Conservation (phyloP, 92 coral and sea anemone genomes). For the Parazoanthus darwini region DNA sequence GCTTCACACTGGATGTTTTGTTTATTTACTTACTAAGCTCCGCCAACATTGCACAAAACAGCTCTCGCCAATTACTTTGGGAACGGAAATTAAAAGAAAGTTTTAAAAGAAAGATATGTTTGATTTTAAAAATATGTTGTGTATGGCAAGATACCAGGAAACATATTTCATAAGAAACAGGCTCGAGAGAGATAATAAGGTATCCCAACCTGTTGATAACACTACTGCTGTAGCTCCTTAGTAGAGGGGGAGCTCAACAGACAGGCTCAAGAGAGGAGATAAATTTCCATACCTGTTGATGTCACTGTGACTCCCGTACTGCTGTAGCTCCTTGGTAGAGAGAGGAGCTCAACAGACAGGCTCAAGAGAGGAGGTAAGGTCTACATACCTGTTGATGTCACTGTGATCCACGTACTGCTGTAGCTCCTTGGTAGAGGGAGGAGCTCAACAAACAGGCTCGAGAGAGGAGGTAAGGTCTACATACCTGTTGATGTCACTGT, state of each 20-base stretch:
- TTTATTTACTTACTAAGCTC: too few species aligned
- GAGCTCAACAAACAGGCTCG: too few species aligned
- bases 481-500: constrained; percentile 45
- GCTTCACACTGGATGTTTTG: background rate
- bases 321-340: constrained; percentile 38
- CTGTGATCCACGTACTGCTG: constrained; percentile 64
- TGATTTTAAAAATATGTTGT: too few species aligned
- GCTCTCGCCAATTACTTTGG: too few species aligned
- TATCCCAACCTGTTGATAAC: background rate
- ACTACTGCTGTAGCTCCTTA: background rate
- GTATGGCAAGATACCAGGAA: too few species aligned
- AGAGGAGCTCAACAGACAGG: background rate
- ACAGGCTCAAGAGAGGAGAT: background rate
- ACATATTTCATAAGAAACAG: background rate
- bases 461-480: background rate
- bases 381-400: background rate
- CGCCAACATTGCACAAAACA: too few species aligned
- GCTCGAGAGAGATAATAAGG: background rate
- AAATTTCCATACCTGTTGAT: constrained; percentile 42
- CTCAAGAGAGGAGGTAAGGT: background rate
- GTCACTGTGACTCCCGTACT: constrained; percentile 46
- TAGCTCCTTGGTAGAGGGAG: constrained; percentile 1
- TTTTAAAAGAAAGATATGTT: too few species aligned
- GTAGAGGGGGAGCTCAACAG: too few species aligned
- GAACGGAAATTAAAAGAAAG: too few species aligned